Evolutionary conservation across 2,888 invertebrate species (phyloP), one percentile per base, ranked within the genome.

Genomic region (Subacronicta megacephala): DNA sequence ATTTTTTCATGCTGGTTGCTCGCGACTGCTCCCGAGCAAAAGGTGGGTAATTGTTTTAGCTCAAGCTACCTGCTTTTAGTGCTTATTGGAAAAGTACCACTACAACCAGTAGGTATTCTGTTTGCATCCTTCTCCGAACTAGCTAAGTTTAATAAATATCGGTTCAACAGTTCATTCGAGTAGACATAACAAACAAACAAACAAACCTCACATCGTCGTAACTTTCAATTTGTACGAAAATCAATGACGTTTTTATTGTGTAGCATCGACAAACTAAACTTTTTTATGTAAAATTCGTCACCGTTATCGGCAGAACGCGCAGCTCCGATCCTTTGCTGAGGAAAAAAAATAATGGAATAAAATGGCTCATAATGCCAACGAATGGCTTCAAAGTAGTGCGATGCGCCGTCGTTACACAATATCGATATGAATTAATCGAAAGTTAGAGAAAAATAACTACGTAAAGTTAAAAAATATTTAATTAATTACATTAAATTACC

Each of bases 361-460:
- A 72, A 72, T 57, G 55, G 62, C 44, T 58, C 58, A 43, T 75
- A 71, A 69, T 73, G 67, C 62, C 62, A 63, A 62, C 58, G 46
- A 64, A 69, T 68, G 62, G 53, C 40, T 18, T 40, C 46, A 36
- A 57, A 44, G 52, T 68, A 54, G 55, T 42, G 55, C 13, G 36
- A 35, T 31, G 18, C 41, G 13, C 12, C 16, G 40, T 43, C 20
- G 26, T 10, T 10, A 53, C 18, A 29, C 12, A 17, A 38, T 55
- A 52, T 69, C 72, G 71, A 60, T 67, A 44, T 6, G 0, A 4
- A 7, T 40, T 17, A 31, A 41, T 67, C 60, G 64, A 68, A 64
- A 64, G 18, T 41, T 49, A 17, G 4, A 17, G 16, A 17, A 46
- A 41, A 43, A 4, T 2, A 20, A 2, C 20, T 16, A 9, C 7